These are phyloP conservation scores for Gymnoscelis rufifasciata DNA, from an alignment of 2,888 invertebrate genomes.

Conservation along the genomic window DNA sequence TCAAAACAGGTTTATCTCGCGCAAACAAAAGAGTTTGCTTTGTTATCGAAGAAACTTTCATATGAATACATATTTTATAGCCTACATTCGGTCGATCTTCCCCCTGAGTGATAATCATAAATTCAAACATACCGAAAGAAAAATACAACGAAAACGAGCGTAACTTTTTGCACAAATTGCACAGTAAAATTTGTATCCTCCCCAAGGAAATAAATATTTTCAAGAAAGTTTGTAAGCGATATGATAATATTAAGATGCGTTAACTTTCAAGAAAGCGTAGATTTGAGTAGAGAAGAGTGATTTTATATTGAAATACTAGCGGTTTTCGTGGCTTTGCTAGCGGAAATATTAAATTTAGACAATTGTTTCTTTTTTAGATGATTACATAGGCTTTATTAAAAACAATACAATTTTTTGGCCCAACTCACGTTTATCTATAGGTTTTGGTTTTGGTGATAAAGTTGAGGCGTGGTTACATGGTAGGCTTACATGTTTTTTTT, in stretches of 20 bases:
- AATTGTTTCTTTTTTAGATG: too few relatives aligned
- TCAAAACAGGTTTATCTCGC: neutral
- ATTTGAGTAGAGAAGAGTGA: neutral
- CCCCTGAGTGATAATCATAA: conserved; percentile 16
- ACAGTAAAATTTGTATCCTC: conserved; percentile 37
- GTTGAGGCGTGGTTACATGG: too few relatives aligned
- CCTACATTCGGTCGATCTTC: conserved; percentile 1
- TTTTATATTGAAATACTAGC: too few relatives aligned
- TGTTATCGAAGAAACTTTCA: conserved; percentile 4
- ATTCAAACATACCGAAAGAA: conserved; percentile 24
- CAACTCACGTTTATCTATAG: too few relatives aligned
- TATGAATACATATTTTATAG: conserved; percentile 4
- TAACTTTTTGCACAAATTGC: conserved; percentile 35
- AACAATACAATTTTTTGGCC: too few relatives aligned
- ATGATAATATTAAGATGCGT: conserved; percentile 44
- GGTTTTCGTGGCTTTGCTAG: neutral
- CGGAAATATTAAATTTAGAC: too few relatives aligned
- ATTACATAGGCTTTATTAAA: too few relatives aligned
- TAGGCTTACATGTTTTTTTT: too few relatives aligned
- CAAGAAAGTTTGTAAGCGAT: conserved; percentile 48
- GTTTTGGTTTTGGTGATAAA: too few relatives aligned
- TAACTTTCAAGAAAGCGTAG: conserved; percentile 9
- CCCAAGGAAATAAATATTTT: conserved; percentile 45
- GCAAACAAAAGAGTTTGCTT: conserved; percentile 2
- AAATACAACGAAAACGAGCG: conserved; percentile 23